Evolutionary conservation across 1,140 invertebrate genomes (phyloP), one percentile per base, ranked within the genome.

Genomic region (Drosophila bocki): DNA sequence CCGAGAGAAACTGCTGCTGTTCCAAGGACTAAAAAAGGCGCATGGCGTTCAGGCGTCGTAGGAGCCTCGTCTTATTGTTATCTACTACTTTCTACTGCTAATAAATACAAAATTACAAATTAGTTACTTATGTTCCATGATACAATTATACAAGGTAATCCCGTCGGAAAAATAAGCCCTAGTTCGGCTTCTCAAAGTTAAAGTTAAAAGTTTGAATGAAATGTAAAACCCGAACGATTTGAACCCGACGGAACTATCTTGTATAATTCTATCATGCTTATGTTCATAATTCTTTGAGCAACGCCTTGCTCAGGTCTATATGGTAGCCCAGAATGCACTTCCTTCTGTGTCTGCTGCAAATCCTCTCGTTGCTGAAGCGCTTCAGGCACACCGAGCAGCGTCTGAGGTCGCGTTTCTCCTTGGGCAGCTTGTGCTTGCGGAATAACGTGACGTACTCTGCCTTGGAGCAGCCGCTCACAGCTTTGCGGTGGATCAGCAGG

Each of bases 1-100:
- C 50, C 93, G 94, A 32, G 94, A 95, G 64, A 93, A 94, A 45
- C 71, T 94, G 44, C 91, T 95, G 68, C 69, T 96, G 0, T 94
- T 94, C 47, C 81, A 94, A 42, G 95, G 95, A n/a, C 82, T 96
- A 45, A 94, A 94, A 82, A 94, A 94, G 78, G 95, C 95, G 0
- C 96, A 96, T 91, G 95, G 95, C 57, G 91, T 92, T 3, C 85
- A 91, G 35, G 51, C 80, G 6, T 70, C 76, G 17, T 58, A 54
- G 35, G 37, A 42, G 19, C n/a, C 5, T 39, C 29, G 17, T 29
- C 56, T 61, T 80, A 72, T 77, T 88, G 69, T 88, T 84, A 87
- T 68, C 17, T 9, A 70, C n/a, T n/a, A n/a, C n/a, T 59, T 60
- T 61, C 37, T 68, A 59, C 56, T 54, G n/a, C 62, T 68, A 60